Evolutionary conservation across 2,888 invertebrate genomes (phyloP).

Genomic region (Dione juno): DNA sequence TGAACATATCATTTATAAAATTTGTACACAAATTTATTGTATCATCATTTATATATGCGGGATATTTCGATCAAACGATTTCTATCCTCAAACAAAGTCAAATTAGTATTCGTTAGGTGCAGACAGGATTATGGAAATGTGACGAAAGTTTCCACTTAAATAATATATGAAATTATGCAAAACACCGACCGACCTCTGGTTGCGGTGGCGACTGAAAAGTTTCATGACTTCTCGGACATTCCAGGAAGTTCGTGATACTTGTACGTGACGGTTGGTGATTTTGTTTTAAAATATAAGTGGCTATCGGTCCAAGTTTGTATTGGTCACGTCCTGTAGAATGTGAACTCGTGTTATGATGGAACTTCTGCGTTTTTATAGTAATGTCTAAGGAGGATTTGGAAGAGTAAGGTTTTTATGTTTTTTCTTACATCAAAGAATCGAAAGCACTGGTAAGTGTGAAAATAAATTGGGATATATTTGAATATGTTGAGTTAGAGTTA

Average conservation of each 20-base stretch:
- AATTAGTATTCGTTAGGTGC: conserved; percentile 51
- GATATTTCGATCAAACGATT: neutral
- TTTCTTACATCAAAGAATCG: neutral
- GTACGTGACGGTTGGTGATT: conserved; percentile 48
- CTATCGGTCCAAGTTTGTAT: conserved; percentile 41
- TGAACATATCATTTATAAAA: neutral
- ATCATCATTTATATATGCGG: neutral
- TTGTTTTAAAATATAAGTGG: conserved; percentile 38
- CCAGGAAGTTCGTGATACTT: conserved; percentile 34
- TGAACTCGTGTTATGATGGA: neutral
- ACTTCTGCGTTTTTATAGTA: neutral
- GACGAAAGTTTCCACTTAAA: conserved; percentile 59
- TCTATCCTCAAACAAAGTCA: conserved; percentile 35
- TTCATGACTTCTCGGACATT: conserved; percentile 53
- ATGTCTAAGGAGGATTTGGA: neutral
- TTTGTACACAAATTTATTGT: neutral
- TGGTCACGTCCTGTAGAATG: neutral
- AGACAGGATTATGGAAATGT: conserved; percentile 59
- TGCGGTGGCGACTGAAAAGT: conserved; percentile 51
- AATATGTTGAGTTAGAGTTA: neutral
- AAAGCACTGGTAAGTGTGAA: neutral
- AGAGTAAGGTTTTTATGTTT: neutral
- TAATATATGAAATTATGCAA: conserved; percentile 67
- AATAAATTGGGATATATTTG: neutral
- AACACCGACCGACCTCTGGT: conserved; percentile 47